phyloP scores from a whole-genome alignment of 2,888 invertebrate genomes.

The Nemapogon koenigi region DNA sequence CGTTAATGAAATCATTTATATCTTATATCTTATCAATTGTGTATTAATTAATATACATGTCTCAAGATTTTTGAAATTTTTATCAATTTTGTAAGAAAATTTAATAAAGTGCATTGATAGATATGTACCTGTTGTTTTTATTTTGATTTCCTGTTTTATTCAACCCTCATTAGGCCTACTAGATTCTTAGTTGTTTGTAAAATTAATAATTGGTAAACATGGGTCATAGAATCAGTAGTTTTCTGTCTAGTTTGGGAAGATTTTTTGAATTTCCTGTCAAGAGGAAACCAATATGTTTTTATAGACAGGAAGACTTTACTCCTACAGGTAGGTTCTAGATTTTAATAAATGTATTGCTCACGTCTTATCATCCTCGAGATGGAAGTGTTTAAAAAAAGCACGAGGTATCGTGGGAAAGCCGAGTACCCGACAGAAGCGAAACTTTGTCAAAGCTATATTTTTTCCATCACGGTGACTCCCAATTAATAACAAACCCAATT shows the following conservation, averaged over 20 bases:
- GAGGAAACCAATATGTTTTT: conserved; percentile 65
- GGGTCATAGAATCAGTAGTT: conserved; percentile 51
- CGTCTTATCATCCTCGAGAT: too few species aligned
- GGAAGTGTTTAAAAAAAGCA: too few species aligned
- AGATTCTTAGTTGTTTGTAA: neutral
- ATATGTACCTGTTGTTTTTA: conserved; percentile 14
- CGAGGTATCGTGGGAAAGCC: too few species aligned
- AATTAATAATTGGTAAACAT: conserved; percentile 22
- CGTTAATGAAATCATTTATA: conserved; percentile 25
- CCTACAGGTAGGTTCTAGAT: conserved; percentile 52
- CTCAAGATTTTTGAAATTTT: conserved; percentile 60
- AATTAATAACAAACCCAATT: too few species aligned
- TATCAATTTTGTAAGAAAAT: conserved; percentile 62
- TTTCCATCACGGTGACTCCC: too few species aligned
- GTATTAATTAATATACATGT: conserved; percentile 63
- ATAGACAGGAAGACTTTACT: conserved; percentile 62
- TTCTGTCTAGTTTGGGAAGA: conserved; percentile 47
- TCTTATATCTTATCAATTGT: conserved; percentile 56
- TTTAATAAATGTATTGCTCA: neutral
- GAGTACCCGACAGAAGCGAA: too few species aligned
- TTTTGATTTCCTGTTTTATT: neutral
- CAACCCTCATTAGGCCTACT: neutral
- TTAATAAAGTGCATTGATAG: conserved; percentile 62
- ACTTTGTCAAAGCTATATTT: too few species aligned
- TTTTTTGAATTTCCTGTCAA: conserved; percentile 66